Conservation (phyloP, 2,113 vertebrate genomes). For the Dissostichus mawsoni region DNA sequence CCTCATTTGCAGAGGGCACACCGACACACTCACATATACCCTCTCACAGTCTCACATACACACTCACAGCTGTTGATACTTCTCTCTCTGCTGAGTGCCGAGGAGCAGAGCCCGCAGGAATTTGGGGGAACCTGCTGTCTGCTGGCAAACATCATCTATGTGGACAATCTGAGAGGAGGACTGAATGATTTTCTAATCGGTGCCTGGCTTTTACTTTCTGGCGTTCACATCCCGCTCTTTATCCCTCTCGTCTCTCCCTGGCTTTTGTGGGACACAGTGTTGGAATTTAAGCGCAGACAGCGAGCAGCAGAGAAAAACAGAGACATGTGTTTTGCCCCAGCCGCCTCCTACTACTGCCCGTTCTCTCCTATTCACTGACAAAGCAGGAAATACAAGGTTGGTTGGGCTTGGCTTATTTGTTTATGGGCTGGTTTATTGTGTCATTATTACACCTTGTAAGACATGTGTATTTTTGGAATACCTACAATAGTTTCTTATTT, state of each 20-base stretch:
- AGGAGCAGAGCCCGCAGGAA: conserved; percentile 40
- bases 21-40: conserved; percentile 34
- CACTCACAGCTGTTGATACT: conserved; percentile 74
- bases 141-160: conserved; percentile 39
- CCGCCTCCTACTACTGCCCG: conserved; percentile 51
- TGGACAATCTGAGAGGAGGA: conserved; percentile 48
- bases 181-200: conserved; percentile 46
- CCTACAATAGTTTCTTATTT: not conserved
- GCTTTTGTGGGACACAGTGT: conserved; percentile 42
- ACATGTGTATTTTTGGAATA: not conserved
- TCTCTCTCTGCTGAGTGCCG: conserved; percentile 50
- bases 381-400: conserved; percentile 69
- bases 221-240: conserved; percentile 8
- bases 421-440: conserved; percentile 2
- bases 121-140: conserved; percentile 43
- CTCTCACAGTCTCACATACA: conserved; percentile 43
- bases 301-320: conserved; percentile 38
- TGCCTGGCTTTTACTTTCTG: conserved; percentile 22
- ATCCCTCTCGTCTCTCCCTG: conserved; percentile 5
- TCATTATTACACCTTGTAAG: conserved; percentile 3
- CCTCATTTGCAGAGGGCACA: conserved; percentile 51
- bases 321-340: conserved; percentile 75
- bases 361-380: conserved; percentile 68
- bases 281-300: conserved; percentile 46
- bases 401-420: conserved; percentile 53